These are phyloP conservation scores for Piezodorus guildinii DNA, from an alignment of 1,140 invertebrate species.

Conservation along the genomic window DNA sequence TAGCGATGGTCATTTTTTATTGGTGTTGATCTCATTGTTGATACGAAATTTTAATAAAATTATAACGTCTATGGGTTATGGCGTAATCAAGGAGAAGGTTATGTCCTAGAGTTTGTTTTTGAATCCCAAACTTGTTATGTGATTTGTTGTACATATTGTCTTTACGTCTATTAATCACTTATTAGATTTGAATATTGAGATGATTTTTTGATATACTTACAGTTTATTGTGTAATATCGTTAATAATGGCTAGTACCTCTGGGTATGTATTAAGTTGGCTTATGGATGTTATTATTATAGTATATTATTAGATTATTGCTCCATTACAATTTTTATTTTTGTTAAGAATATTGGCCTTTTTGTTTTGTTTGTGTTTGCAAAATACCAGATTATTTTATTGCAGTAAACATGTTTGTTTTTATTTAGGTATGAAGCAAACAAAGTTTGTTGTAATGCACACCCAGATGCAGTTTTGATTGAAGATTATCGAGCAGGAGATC, in stretches of 20 bases:
- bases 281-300: neutral
- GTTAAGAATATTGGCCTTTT: neutral
- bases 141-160: neutral
- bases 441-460: conserved; percentile 82
- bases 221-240: neutral
- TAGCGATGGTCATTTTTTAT: too few species aligned
- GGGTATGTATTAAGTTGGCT: neutral
- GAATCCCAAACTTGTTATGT: neutral
- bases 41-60: neutral
- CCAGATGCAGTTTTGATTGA: conserved; percentile 92
- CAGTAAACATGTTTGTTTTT: conserved; percentile 29
- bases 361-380: neutral
- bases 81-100: too few species aligned
- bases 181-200: neutral
- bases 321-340: neutral
- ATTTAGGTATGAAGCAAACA: conserved; percentile 53
- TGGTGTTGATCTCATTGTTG: too few species aligned
- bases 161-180: neutral
- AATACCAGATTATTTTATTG: neutral
- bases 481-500: conserved; percentile 96
- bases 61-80: neutral
- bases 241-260: conserved; percentile 8
- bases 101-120: neutral
- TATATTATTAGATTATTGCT: neutral
- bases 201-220: neutral